phyloP scores from a whole-genome alignment of 2,888 invertebrate genomes.

The Frankliniella intonsa region DNA sequence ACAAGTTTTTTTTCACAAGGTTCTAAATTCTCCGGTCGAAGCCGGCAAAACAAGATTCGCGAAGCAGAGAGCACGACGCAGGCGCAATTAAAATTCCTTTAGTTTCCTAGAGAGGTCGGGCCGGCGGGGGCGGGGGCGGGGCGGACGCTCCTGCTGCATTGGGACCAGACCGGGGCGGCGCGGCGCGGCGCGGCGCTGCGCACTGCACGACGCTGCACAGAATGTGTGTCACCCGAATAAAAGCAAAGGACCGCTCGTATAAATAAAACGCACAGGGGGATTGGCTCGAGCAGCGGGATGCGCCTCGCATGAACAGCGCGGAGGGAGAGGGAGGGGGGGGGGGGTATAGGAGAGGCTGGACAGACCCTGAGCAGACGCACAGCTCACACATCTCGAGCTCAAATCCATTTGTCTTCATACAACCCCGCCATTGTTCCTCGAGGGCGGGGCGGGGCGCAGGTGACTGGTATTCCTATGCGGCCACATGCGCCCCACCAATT shows the following conservation, averaged over 20 bases:
- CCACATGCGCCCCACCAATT: too few species aligned
- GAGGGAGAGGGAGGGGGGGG: neutral
- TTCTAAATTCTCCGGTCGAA: too few species aligned
- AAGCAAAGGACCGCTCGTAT: neutral
- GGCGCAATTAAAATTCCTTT: conserved; percentile 2
- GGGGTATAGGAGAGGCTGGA: neutral
- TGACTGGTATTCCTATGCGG: too few species aligned
- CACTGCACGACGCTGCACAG: neutral
- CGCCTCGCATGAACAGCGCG: too few species aligned
- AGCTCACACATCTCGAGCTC: conserved; percentile 10
- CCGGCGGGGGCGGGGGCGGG: neutral
- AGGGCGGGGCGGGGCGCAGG: neutral
- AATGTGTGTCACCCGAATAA: neutral
- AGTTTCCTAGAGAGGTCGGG: neutral
- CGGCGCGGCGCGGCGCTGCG: neutral
- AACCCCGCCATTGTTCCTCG: neutral
- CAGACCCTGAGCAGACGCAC: neutral
- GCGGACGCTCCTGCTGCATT: neutral
- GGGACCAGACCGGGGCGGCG: neutral
- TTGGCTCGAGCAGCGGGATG: too few species aligned
- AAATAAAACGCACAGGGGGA: neutral
- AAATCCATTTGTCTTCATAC: conserved; percentile 8
- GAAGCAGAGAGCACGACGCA: too few species aligned
- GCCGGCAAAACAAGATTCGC: too few species aligned
- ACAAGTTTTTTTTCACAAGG: too few species aligned